Evolutionary conservation across 1,140 invertebrate species (phyloP).

Genomic region (Aphelenchoides fujianensis): DNA sequence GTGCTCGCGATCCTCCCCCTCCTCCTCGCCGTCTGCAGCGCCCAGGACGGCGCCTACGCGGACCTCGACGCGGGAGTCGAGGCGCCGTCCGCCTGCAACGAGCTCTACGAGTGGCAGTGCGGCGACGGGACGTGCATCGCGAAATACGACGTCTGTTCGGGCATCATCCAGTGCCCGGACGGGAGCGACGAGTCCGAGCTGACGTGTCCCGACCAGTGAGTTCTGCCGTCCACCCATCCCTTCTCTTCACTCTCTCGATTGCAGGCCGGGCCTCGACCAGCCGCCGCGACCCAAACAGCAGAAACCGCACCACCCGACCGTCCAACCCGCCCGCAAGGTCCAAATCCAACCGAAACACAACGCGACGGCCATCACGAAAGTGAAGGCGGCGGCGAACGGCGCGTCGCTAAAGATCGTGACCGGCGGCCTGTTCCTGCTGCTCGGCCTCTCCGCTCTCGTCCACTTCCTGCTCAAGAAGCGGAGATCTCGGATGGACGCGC

Average conservation of each 20-base stretch:
- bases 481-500: background rate
- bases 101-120: slow-evolving; percentile 65
- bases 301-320: slow-evolving; percentile 14
- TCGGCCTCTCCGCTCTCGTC: slow-evolving; percentile 5
- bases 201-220: slow-evolving; percentile 27
- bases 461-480: slow-evolving; percentile 19
- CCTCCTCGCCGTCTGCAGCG: background rate
- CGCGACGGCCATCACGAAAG: background rate
- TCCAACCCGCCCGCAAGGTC: background rate
- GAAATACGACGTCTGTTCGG: slow-evolving; percentile 90
- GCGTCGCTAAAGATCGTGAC: slow-evolving; percentile 18
- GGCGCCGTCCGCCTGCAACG: background rate
- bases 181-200: slow-evolving; percentile 80
- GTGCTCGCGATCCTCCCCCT: background rate
- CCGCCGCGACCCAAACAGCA: background rate
- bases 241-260: no score
- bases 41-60: slow-evolving; percentile 10
- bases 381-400: background rate
- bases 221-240: background rate
- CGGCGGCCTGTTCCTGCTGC: background rate
- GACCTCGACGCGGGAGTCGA: slow-evolving; percentile 5
- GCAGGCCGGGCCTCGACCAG: background rate
- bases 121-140: slow-evolving; percentile 82
- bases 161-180: slow-evolving; percentile 85
- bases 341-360: slow-evolving; percentile 19